Conservation (phyloP, 2,888 invertebrate species). For the Anorthoa munda region DNA sequence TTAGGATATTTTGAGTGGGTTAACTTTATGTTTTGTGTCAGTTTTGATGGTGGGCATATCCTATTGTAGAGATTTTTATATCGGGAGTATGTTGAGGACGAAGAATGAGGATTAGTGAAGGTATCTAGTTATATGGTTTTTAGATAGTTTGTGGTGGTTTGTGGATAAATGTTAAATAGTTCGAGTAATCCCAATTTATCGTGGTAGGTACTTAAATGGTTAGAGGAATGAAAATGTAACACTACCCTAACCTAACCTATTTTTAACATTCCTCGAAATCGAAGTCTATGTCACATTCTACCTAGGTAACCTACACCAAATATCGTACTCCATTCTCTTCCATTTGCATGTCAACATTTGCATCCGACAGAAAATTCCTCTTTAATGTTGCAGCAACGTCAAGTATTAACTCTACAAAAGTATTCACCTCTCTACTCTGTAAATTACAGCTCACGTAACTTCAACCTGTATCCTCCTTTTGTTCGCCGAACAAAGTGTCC, state of each 20-base stretch:
- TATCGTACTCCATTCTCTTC: neutral
- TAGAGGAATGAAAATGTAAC: no score
- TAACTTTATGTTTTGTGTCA: neutral
- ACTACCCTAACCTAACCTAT: neutral
- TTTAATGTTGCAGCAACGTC: conserved; percentile 2
- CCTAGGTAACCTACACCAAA: neutral
- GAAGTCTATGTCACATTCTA: neutral
- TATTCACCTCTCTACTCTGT: conserved; percentile 30
- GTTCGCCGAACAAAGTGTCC: conserved; percentile 57
- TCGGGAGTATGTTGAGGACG: neutral
- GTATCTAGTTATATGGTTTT: conserved; percentile 42
- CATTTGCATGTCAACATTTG: conserved; percentile 6
- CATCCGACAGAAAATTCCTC: conserved; percentile 14
- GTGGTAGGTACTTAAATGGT: neutral
- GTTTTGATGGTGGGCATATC: neutral
- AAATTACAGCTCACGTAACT: conserved; percentile 44
- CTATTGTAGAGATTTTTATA: conserved; percentile 19
- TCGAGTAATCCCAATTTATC: conserved; percentile 45
- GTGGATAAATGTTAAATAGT: conserved; percentile 39
- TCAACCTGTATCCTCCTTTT: conserved; percentile 32
- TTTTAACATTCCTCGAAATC: neutral
- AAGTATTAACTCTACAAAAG: conserved; percentile 37
- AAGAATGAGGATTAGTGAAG: conserved; percentile 23
- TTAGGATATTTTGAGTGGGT: conserved; percentile 5
- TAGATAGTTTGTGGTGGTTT: conserved; percentile 25